Evolutionary conservation across 2,113 vertebrate genomes (phyloP).

Genomic region (Tragelaphus imberbis): DNA sequence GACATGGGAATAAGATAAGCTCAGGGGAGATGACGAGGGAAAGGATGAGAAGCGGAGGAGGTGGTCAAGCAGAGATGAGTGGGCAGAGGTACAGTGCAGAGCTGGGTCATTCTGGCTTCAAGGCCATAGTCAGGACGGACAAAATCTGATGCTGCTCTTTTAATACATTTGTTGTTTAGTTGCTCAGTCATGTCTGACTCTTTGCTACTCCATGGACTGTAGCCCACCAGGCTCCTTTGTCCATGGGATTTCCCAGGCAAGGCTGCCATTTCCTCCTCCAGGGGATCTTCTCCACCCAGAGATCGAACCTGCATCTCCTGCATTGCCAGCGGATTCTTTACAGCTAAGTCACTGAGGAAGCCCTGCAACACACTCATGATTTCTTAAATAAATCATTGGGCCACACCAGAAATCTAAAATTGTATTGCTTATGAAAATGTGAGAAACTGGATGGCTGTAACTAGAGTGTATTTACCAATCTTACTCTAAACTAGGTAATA

Average conservation of each 20-base stretch:
- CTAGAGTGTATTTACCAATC: not conserved
- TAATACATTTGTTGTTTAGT: not conserved
- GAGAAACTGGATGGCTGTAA: not conserved
- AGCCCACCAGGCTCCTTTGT: not conserved
- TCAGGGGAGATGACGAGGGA: not conserved
- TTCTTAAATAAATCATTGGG: not conserved
- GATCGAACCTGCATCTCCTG: not conserved
- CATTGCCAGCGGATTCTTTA: not conserved
- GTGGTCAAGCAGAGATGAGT: not conserved
- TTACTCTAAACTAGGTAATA: not conserved
- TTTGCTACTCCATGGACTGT: not conserved
- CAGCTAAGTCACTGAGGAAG: not conserved
- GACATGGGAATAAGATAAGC: not conserved
- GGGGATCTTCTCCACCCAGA: not conserved
- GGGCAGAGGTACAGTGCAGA: not conserved
- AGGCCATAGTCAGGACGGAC: not conserved
- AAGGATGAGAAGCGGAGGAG: not conserved
- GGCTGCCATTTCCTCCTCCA: not conserved
- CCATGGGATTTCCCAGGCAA: not conserved
- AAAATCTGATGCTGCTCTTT: not conserved
- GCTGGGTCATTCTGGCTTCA: not conserved
- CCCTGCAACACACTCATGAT: not conserved
- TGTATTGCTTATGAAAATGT: not conserved
- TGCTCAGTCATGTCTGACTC: not conserved
- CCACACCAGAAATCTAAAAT: not conserved